Evolutionary conservation across 1,140 invertebrate genomes (phyloP).

Genomic region (Scylla paramamosain): DNA sequence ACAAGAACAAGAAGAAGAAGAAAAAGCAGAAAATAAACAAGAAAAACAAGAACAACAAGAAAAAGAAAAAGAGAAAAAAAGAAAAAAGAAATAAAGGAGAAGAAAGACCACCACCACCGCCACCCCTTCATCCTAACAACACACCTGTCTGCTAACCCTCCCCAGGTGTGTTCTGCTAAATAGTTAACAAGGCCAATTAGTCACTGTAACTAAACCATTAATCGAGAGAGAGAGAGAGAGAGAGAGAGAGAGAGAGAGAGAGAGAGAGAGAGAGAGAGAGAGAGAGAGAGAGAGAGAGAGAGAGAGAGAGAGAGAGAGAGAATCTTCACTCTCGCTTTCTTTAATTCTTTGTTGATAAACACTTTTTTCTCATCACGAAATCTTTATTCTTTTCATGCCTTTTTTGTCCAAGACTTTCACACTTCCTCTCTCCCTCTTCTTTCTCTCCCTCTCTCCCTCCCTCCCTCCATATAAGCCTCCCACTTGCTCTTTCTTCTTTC

Average conservation of each 20-base stretch:
- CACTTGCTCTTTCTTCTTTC: not conserved
- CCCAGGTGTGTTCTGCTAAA: too few relatives aligned
- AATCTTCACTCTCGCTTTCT: not conserved
- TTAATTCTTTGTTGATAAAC: not conserved
- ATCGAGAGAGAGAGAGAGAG: not conserved
- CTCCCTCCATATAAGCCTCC: not conserved
- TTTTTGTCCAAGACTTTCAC: not conserved
- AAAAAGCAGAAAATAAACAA: too few relatives aligned
- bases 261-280: not conserved
- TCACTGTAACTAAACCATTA: too few relatives aligned
- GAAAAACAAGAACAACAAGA: too few relatives aligned
- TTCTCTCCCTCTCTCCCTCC: not conserved
- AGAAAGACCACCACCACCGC: too few relatives aligned
- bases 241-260: conserved; percentile 41
- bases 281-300: conserved; percentile 41
- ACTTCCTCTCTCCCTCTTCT: not conserved
- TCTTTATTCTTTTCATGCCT: too few relatives aligned
- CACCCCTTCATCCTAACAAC: too few relatives aligned
- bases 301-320: conserved; percentile 22
- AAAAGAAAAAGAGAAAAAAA: too few relatives aligned
- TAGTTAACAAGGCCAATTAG: too few relatives aligned
- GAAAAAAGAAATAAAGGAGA: too few relatives aligned
- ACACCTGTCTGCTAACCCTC: too few relatives aligned
- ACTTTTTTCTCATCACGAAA: not conserved
- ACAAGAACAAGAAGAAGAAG: too few relatives aligned